Evolutionary conservation across 2,888 invertebrate species (phyloP), one percentile per base, ranked within the genome.

Genomic region (Congeria kusceri): DNA sequence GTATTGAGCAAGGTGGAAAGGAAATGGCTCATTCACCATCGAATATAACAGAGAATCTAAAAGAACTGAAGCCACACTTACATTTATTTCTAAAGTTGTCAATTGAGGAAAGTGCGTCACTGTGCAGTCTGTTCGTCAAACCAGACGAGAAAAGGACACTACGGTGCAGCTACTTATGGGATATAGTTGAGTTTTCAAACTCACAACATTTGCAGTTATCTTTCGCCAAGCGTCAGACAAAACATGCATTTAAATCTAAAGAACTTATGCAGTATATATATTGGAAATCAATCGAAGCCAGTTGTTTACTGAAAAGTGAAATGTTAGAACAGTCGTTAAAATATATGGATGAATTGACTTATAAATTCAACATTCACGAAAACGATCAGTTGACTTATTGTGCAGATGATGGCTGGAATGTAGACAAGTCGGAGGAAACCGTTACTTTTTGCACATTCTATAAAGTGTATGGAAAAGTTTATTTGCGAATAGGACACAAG

Each of bases 241-340:
- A 32, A 20, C 29, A 67, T 3, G 63, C 58, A 11, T 57, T 57
- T 15, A 39, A 46, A 1, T 28, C 49, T 13, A 46, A 64, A 32
- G 49, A 72, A 25, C 47, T 58, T 25, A 68, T 67, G 28, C n/a
- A 28, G 1, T 77, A 72, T 44, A 57, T 77, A 20, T 77, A 58
- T 59, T 77, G 77, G 77, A 68, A n/a, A 18, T 72, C 62, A 32
- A 57, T 58, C 7, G 72, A 77, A 49, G 68, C 63, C 3, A 72
- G 68, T 18, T 63, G 63, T 25, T 62, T 68, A 20, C 29, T 77
- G 28, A n/a, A 39, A 7, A 57, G 59, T 13, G 68, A 62, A 18
- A 57, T 39, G 25, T 49, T 63, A 23, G 67, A 64, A 9, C 58
- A 49, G 27, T 56, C 72, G 1, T 57, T 44, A 4, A 27, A 72